Conservation (phyloP, 2,797 vertebrate genomes). For the Parambassis ranga region DNA sequence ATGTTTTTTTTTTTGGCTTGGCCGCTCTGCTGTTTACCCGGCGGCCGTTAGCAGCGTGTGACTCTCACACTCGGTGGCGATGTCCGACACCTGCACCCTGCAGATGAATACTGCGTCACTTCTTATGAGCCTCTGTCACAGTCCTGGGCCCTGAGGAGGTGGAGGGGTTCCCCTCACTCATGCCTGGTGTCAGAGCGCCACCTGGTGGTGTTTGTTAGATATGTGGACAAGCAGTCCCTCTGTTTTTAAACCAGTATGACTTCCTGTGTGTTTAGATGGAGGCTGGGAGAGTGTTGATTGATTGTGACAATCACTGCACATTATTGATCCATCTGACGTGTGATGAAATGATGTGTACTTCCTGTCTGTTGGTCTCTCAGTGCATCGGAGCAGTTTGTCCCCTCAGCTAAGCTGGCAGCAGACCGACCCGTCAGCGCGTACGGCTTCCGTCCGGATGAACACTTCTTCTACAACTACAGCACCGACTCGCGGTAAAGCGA, state of each 20-base stretch:
- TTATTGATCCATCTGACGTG: too few relatives aligned
- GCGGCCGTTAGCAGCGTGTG: constrained; percentile 28
- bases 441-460: constrained; percentile 85
- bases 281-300: too few relatives aligned
- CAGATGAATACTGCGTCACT: constrained; percentile 28
- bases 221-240: too few relatives aligned
- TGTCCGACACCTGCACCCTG: constrained; percentile 39
- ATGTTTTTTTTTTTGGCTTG: constrained; percentile 32
- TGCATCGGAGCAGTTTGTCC: constrained; percentile 77
- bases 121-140: constrained; percentile 3
- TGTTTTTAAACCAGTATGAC: too few relatives aligned
- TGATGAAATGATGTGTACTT: too few relatives aligned
- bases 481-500: constrained; percentile 73
- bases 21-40: constrained; percentile 35
- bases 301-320: too few relatives aligned
- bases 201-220: constrained; percentile 69
- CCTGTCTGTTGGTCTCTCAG: too few relatives aligned
- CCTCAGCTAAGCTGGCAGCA: neutral
- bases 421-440: constrained; percentile 82
- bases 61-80: constrained; percentile 21
- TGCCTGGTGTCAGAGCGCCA: constrained; percentile 56
- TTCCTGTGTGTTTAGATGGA: too few relatives aligned
- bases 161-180: neutral
- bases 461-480: constrained; percentile 78
- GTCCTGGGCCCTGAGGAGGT: neutral